Conservation (phyloP, 2,113 vertebrate species). For the Litocranius walleri region DNA sequence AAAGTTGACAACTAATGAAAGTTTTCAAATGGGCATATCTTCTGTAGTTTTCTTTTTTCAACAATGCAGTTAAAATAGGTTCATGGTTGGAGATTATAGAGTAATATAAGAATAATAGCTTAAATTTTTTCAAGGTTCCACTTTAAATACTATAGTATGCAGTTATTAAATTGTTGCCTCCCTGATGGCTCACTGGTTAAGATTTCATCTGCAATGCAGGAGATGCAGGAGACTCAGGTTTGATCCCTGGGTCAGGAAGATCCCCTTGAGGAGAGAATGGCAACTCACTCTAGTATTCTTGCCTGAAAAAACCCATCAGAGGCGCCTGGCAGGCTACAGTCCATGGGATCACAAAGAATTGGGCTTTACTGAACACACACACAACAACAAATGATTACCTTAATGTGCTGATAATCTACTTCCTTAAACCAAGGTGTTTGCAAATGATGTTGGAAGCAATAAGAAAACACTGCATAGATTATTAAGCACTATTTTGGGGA, state of each 20-base stretch:
- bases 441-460: background rate
- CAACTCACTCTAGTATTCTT: background rate
- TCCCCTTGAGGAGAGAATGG: background rate
- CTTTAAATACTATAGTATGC: background rate
- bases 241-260: background rate
- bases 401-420: background rate
- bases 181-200: background rate
- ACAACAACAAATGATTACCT: background rate
- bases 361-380: background rate
- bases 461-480: background rate
- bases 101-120: background rate
- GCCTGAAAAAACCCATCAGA: background rate
- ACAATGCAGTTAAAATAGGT: background rate
- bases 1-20: conserved; percentile 27
- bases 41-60: background rate
- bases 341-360: background rate
- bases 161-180: background rate
- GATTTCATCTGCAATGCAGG: background rate
- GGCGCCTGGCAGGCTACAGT: background rate
- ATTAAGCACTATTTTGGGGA: background rate
- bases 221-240: background rate
- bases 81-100: background rate
- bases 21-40: background rate
- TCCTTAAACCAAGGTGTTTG: background rate
- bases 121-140: background rate